phyloP scores from a whole-genome alignment of 2,888 invertebrate genomes.

The Lagria hirta region DNA sequence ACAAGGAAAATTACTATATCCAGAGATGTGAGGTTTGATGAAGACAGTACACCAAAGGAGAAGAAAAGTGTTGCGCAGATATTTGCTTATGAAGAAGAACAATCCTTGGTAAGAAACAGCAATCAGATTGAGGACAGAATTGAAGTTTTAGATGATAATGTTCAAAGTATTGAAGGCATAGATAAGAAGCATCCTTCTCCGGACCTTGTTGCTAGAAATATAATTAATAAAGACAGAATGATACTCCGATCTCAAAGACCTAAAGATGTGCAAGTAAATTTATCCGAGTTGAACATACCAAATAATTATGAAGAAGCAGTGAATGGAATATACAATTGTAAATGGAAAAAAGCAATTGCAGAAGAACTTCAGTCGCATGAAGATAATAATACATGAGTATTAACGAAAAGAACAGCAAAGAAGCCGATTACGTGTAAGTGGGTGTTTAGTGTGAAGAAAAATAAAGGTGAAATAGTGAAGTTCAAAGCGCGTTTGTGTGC shows the following conservation, averaged over 20 bases:
- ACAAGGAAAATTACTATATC: constrained; percentile 14
- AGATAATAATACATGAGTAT: not conserved
- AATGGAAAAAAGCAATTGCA: not conserved
- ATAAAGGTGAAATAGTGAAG: not conserved
- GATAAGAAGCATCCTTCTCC: not conserved
- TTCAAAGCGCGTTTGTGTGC: constrained; percentile 5
- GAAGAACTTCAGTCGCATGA: not conserved
- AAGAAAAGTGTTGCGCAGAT: not conserved
- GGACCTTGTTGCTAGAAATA: not conserved
- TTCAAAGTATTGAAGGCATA: not conserved
- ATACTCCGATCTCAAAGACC: not conserved
- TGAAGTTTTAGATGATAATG: not conserved
- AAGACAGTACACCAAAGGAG: constrained; percentile 1
- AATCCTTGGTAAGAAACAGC: not conserved
- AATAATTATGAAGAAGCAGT: not conserved
- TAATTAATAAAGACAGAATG: too few relatives aligned
- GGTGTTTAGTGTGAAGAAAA: constrained; percentile 1
- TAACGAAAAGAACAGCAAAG: not conserved
- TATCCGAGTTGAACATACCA: not conserved
- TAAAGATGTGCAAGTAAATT: not conserved
- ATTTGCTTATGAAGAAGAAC: not conserved
- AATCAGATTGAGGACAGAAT: not conserved
- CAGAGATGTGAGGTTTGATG: constrained; percentile 27
- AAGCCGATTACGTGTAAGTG: not conserved
- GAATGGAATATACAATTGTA: not conserved